phyloP scores from a whole-genome alignment of 2,797 vertebrate genomes.

The Melanitta fusca region DNA sequence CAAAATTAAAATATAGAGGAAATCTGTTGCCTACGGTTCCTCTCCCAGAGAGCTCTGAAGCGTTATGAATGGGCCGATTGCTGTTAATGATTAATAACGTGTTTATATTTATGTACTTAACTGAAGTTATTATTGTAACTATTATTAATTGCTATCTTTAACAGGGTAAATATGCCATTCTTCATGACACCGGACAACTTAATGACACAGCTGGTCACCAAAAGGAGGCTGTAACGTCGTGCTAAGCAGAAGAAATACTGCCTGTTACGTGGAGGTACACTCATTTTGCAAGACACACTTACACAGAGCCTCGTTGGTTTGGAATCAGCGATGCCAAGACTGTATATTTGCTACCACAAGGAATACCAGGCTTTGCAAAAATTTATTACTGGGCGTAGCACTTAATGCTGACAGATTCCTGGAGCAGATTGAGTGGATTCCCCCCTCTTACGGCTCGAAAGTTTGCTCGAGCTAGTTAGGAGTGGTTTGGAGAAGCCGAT shows the following conservation, averaged over 20 bases:
- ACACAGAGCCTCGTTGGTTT: not conserved
- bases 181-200: not conserved
- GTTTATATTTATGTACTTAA: not conserved
- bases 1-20: not conserved
- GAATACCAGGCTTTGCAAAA: not conserved
- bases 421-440: not conserved
- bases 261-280: not conserved
- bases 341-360: not conserved
- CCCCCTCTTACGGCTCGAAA: not conserved
- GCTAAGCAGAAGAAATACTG: not conserved
- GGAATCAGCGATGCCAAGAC: not conserved
- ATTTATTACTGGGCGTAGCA: fast-evolving
- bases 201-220: not conserved
- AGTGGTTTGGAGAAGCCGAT: not conserved
- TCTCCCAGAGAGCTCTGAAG: not conserved
- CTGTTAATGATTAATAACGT: not conserved
- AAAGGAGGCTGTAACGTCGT: not conserved
- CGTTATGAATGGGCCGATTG: not conserved
- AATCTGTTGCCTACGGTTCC: not conserved
- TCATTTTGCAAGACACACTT: not conserved
- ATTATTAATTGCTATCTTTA: not conserved
- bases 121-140: not conserved
- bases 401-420: not conserved
- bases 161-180: not conserved
- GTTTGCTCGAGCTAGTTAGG: not conserved